Conservation (phyloP, 2,888 invertebrate genomes). For the Synanthedon andrenaeformis region DNA sequence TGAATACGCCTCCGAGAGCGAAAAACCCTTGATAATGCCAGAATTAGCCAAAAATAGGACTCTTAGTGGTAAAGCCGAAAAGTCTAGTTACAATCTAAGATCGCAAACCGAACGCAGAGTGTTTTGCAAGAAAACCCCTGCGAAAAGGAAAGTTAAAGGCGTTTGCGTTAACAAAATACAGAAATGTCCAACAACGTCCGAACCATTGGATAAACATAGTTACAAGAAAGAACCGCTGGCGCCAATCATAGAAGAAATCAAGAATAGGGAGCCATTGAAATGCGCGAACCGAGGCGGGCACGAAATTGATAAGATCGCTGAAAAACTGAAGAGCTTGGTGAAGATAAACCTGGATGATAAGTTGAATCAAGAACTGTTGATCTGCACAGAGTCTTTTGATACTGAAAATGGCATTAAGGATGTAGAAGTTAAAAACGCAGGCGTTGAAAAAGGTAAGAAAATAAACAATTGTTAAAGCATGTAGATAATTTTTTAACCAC, state of each 20-base stretch:
- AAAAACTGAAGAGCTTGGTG: conserved; percentile 50
- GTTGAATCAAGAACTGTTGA: conserved; percentile 40
- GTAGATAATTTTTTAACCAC: too few relatives aligned
- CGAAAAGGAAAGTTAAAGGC: conserved; percentile 15
- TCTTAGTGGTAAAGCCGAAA: conserved; percentile 25
- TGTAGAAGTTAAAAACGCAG: conserved; percentile 5
- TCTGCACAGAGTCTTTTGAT: conserved; percentile 48
- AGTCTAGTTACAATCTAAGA: conserved; percentile 43
- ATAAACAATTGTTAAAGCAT: too few relatives aligned
- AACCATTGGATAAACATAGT: conserved; percentile 14
- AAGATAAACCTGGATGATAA: conserved; percentile 30
- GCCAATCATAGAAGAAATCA: conserved; percentile 56
- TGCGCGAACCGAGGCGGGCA: conserved; percentile 25
- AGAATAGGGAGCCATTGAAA: conserved; percentile 39
- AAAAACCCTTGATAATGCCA: conserved; percentile 28
- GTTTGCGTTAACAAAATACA: conserved; percentile 10
- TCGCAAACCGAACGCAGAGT: conserved; percentile 45
- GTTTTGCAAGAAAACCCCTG: conserved; percentile 29
- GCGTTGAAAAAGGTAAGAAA: conserved; percentile 18
- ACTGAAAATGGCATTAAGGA: conserved; percentile 18
- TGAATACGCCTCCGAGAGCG: conserved; percentile 55
- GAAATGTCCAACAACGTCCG: conserved; percentile 11
- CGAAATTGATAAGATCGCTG: conserved; percentile 62
- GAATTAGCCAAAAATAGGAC: conserved; percentile 20
- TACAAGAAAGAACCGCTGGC: conserved; percentile 37